Evolutionary conservation across 1,140 invertebrate genomes (phyloP).

Genomic region (Meloidogyne chitwoodi): DNA sequence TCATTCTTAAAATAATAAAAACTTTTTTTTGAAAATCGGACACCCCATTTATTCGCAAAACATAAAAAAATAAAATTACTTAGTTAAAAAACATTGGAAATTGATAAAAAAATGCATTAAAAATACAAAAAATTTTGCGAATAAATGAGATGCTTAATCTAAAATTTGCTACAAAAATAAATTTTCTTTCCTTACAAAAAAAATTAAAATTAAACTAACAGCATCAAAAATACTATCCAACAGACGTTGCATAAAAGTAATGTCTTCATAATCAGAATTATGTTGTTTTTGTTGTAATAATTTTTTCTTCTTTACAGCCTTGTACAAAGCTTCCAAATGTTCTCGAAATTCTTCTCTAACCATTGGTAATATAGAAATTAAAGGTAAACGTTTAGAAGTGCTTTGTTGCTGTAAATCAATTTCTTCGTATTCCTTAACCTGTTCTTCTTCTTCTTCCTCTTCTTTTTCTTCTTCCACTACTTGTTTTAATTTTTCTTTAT

Average conservation of each 20-base stretch:
- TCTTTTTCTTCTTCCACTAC: neutral
- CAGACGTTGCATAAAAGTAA: slow-evolving; percentile 5
- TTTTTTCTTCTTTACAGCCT: slow-evolving; percentile 16
- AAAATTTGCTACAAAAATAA: neutral
- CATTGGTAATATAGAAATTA: slow-evolving; percentile 18
- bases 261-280: slow-evolving; percentile 12
- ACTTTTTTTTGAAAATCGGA: neutral
- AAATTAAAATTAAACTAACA: slow-evolving; percentile 3
- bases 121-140: neutral
- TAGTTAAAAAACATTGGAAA: too few species aligned
- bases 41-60: too few species aligned
- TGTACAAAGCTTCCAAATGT: slow-evolving; percentile 23
- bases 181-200: neutral
- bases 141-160: neutral
- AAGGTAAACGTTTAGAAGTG: slow-evolving; percentile 4
- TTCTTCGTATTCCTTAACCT: neutral
- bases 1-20: neutral
- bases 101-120: too few species aligned
- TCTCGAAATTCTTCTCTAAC: slow-evolving; percentile 35
- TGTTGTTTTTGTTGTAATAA: too few species aligned
- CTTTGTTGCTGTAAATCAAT: neutral
- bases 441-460: neutral
- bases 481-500: neutral
- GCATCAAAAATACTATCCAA: slow-evolving; percentile 10
- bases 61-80: too few species aligned